Evolutionary conservation across 2,113 vertebrate genomes (phyloP), one percentile per base, ranked within the genome.

Genomic region (Carollia perspicillata): DNA sequence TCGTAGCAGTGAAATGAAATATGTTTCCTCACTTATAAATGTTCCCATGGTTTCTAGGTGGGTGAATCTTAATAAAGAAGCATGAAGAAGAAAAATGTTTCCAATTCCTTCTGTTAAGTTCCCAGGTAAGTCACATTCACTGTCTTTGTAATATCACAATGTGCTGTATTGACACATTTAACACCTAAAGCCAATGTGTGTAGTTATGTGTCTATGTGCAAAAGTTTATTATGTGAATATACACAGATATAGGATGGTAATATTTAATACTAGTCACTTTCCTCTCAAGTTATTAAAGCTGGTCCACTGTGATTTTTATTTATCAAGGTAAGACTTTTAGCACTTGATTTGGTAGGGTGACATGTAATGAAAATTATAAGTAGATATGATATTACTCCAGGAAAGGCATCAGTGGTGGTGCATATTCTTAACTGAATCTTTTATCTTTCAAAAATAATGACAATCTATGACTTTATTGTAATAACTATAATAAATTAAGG

Each of bases 1-100:
- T 23, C 88, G 44, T 79, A 90, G 65, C 51, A 35, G 26, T 90
- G 80, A 92, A 86, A 92, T 92, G 63, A 96, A 96, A 87, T 96
- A 95, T 79, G 74, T 79, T 96, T 93, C 63, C 75, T 86, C 33
- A 69, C 35, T 96, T 94, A 83, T 55, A 89, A 95, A 90, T 94
- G 80, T 79, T 92, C 89, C 40, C 51, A 87, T 4, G 16, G 87
- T 92, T 92, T 71, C 93, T 94, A 96, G 84, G 72, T 97, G 80
- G 53, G 44, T 92, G 95, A 93, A 94, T 90, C 85, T 94, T 96
- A 97, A 95, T 94, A 96, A 97, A 81, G 87, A 95, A 94, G 66
- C 68, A 94, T 63, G 53, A 96, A 94, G 44, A 75, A 94, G 72
- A 97, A 95, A 97, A 97, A 81, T 88, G 71, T 72, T 95, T 97